Percentiles rank a stretch among this genome's conserved stretches.
These are phyloP conservation scores for Epinotia nisella DNA, from an alignment of 2,888 invertebrate species.

Conservation along the genomic window DNA sequence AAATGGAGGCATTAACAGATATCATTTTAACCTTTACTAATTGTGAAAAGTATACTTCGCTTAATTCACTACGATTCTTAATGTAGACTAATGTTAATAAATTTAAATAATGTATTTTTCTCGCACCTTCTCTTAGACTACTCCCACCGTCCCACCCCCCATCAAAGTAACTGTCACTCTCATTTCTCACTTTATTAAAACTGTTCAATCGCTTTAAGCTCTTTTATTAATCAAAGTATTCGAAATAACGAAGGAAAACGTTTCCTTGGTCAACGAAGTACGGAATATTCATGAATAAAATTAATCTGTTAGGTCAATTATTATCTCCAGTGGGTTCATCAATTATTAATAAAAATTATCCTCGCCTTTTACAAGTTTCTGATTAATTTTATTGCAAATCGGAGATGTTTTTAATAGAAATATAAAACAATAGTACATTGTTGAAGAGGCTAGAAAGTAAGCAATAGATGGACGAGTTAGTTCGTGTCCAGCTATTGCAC, in stretches of 20 bases:
- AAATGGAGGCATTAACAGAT: no score
- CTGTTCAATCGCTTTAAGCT: conserved; percentile 35
- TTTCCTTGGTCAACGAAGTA: conserved; percentile 33
- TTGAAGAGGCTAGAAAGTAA: no score
- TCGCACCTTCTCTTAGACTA: conserved; percentile 16
- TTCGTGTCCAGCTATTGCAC: no score
- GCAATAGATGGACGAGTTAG: no score
- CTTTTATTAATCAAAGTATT: conserved; percentile 39
- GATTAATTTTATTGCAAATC: neutral
- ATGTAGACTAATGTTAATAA: no score
- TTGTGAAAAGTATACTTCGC: no score
- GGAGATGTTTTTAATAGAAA: neutral
- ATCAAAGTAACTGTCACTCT: conserved; percentile 37
- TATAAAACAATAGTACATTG: neutral
- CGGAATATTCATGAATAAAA: conserved; percentile 40
- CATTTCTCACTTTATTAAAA: conserved; percentile 42
- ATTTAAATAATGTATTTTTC: neutral
- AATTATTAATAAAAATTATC: conserved; percentile 21
- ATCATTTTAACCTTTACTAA: no score
- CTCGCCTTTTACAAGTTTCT: neutral
- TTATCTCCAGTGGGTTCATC: conserved; percentile 26
- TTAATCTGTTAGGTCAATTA: conserved; percentile 35
- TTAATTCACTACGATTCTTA: no score
- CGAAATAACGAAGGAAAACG: conserved; percentile 32
- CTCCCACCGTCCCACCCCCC: neutral